Evolutionary conservation across 1,140 invertebrate genomes (phyloP).

Genomic region (Harpegnathos saltator): DNA sequence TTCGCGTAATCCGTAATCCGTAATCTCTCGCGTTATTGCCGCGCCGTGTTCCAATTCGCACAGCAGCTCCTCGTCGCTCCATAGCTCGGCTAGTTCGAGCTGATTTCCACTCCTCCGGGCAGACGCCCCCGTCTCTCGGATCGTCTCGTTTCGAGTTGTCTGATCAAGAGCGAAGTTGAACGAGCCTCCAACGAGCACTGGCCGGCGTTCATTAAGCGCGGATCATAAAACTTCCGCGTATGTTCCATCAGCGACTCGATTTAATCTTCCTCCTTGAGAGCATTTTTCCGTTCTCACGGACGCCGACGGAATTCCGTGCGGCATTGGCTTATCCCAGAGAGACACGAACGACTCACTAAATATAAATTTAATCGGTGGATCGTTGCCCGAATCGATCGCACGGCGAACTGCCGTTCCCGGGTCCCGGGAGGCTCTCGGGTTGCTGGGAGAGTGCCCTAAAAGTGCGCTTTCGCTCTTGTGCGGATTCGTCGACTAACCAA

Average conservation of each 20-base stretch:
- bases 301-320: constrained; percentile 4
- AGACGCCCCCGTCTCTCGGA: neutral
- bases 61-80: too few relatives aligned
- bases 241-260: constrained; percentile 33
- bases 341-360: constrained; percentile 46
- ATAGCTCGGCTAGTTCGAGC: neutral
- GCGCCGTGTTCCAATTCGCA: neutral
- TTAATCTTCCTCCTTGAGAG: constrained; percentile 38
- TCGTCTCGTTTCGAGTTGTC: neutral
- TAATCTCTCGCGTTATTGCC: neutral
- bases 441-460: constrained; percentile 74
- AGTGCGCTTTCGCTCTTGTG: constrained; percentile 74
- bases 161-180: constrained; percentile 13
- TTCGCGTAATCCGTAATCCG: neutral
- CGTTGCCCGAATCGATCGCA: constrained; percentile 65
- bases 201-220: neutral
- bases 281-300: constrained; percentile 33
- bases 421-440: constrained; percentile 64
- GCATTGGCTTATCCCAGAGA: constrained; percentile 20
- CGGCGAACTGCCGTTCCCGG: constrained; percentile 50
- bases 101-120: neutral
- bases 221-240: constrained; percentile 17
- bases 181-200: neutral
- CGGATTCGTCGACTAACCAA: constrained; percentile 73
- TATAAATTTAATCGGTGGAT: constrained; percentile 64